A percentile compares a stretch with the other conserved stretches of the same genome.
Evolutionary conservation across 2,888 invertebrate species (phyloP).

Genomic region (Drosophila testacea): DNA sequence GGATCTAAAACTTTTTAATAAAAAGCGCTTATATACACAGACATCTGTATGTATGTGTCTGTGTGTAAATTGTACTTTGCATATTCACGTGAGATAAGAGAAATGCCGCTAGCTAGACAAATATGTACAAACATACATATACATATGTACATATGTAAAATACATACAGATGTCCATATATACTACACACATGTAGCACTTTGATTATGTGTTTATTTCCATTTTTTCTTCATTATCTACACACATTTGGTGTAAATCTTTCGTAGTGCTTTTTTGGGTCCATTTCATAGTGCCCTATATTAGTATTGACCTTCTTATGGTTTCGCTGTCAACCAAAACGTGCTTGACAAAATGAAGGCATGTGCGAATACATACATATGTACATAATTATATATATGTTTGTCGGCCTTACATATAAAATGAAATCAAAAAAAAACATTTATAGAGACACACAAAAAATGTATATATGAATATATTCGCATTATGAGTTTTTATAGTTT

Average conservation of each 20-base stretch:
- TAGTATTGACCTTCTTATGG: conserved; percentile 70
- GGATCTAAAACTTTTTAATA: conserved; percentile 8
- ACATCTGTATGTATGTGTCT: neutral
- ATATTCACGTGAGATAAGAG: conserved; percentile 37
- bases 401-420: neutral
- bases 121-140: neutral
- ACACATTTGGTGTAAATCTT: conserved; percentile 20
- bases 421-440: conserved; percentile 15
- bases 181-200: conserved; percentile 3
- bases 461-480: conserved; percentile 2
- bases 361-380: conserved; percentile 28
- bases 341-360: conserved; percentile 63
- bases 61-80: conserved; percentile 14
- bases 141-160: neutral
- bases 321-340: conserved; percentile 67
- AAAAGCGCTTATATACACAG: conserved; percentile 6
- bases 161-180: conserved; percentile 1
- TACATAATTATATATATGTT: neutral
- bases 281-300: conserved; percentile 60
- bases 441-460: neutral
- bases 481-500: conserved; percentile 31
- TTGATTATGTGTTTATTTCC: conserved; percentile 17
- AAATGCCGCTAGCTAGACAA: conserved; percentile 17
- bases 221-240: conserved; percentile 23
- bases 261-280: conserved; percentile 34